Conservation (phyloP, 2,888 invertebrate genomes). For the Oscheius sp. region DNA sequence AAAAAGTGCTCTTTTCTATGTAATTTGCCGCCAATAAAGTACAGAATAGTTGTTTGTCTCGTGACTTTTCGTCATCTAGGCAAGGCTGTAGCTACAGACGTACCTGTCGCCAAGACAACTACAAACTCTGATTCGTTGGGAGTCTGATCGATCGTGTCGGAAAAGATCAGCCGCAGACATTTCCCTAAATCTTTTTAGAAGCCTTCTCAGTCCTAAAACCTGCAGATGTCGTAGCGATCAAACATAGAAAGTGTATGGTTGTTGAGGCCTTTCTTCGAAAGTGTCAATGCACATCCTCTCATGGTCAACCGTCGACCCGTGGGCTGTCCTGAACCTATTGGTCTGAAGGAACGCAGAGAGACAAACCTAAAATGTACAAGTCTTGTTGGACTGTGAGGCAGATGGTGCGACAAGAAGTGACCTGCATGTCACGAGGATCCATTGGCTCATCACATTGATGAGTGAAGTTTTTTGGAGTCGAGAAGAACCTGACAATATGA, state of each 20-base stretch:
- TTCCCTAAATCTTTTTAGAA: constrained; percentile 53
- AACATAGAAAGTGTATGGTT: constrained; percentile 68
- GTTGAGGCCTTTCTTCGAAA: constrained; percentile 60
- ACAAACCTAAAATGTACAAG: constrained; percentile 62
- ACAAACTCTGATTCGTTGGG: constrained; percentile 57
- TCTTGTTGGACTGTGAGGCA: constrained; percentile 68
- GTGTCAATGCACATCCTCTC: constrained; percentile 65
- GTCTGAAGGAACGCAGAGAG: background rate
- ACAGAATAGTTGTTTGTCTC: background rate
- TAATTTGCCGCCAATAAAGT: background rate
- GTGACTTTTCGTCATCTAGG: too few species aligned
- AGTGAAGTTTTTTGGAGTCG: constrained; percentile 66
- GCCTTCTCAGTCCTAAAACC: constrained; percentile 29
- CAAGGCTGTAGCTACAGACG: constrained; percentile 71
- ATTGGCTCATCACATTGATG: constrained; percentile 63
- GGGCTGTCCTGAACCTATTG: constrained; percentile 55
- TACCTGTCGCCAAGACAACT: constrained; percentile 67
- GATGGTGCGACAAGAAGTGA: constrained; percentile 64
- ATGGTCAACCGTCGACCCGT: constrained; percentile 66
- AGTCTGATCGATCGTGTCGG: constrained; percentile 54
- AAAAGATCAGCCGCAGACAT: constrained; percentile 67
- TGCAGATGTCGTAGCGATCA: constrained; percentile 67
- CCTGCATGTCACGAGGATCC: constrained; percentile 39
- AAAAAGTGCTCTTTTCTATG: background rate
- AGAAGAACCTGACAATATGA: constrained; percentile 58